Conservation (phyloP, 2,888 invertebrate species). For the Bibio marci region DNA sequence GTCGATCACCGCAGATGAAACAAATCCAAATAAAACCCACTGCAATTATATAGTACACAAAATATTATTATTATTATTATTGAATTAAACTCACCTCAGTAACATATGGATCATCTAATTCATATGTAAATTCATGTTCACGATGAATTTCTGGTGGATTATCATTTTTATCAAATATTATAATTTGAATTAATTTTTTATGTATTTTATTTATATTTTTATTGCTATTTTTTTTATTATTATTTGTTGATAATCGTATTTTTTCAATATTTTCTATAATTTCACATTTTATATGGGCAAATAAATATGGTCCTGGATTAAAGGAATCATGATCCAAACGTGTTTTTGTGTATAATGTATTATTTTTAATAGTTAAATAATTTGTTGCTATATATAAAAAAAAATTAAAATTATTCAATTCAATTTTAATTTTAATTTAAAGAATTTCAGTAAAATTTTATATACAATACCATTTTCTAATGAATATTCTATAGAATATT, state of each 20-base stretch:
- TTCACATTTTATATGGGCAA: slow-evolving; percentile 27
- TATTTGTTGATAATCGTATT: no score
- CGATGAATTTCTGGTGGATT: slow-evolving; percentile 62
- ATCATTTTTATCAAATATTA: slow-evolving; percentile 77
- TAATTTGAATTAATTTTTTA: slow-evolving; percentile 25
- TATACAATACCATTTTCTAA: slow-evolving; percentile 27
- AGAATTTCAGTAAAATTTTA: not conserved
- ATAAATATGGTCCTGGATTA: slow-evolving; percentile 23
- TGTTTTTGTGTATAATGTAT: slow-evolving; percentile 26
- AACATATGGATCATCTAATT: slow-evolving; percentile 23
- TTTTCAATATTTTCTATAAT: no score
- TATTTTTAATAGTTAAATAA: slow-evolving; percentile 26
- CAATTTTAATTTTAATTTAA: not conserved
- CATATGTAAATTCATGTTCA: slow-evolving; percentile 20
- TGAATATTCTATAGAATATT: slow-evolving; percentile 32
- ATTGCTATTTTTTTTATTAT: no score
- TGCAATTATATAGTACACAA: no score
- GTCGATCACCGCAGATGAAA: no score
- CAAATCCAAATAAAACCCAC: no score
- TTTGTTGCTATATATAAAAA: slow-evolving; percentile 18
- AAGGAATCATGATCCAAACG: slow-evolving; percentile 30
- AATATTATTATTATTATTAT: not conserved
- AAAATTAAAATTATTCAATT: not conserved
- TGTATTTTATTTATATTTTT: slow-evolving; percentile 10
- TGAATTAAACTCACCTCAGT: slow-evolving; percentile 18